Conservation (phyloP, 2,113 vertebrate species). For the Amazona guildingii region DNA sequence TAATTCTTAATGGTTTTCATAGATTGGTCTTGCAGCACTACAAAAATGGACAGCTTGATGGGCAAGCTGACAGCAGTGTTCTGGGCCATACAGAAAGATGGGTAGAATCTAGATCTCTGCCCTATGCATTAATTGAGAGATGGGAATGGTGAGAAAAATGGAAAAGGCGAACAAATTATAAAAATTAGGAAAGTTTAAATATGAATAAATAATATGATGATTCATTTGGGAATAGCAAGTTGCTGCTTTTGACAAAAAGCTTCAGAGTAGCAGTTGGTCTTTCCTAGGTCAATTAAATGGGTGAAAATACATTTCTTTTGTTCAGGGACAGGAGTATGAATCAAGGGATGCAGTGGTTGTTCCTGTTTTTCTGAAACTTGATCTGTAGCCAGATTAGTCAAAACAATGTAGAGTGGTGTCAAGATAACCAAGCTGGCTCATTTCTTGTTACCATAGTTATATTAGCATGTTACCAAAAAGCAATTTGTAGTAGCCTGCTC, state of each 20-base stretch:
- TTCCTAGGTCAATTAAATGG: neutral
- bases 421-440: conserved; percentile 54
- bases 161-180: neutral
- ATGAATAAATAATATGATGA: neutral
- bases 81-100: neutral
- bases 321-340: neutral
- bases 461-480: conserved; percentile 10
- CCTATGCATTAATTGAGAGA: neutral
- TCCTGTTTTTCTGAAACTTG: conserved; percentile 55
- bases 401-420: conserved; percentile 32
- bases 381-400: conserved; percentile 55
- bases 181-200: neutral
- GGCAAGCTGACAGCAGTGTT: neutral
- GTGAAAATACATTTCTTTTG: conserved; percentile 19
- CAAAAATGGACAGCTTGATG: neutral
- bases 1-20: neutral
- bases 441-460: conserved; percentile 71
- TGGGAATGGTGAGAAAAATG: neutral
- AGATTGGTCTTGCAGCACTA: neutral
- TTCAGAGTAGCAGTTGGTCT: neutral
- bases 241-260: neutral
- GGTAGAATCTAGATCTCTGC: neutral
- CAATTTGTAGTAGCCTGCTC: conserved; percentile 23
- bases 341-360: conserved; percentile 2
- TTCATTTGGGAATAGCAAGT: neutral